A percentile compares a stretch with the other conserved stretches of the same genome.
phyloP scores from a whole-genome alignment of 2,797 vertebrate genomes.

The Tinamus major region DNA sequence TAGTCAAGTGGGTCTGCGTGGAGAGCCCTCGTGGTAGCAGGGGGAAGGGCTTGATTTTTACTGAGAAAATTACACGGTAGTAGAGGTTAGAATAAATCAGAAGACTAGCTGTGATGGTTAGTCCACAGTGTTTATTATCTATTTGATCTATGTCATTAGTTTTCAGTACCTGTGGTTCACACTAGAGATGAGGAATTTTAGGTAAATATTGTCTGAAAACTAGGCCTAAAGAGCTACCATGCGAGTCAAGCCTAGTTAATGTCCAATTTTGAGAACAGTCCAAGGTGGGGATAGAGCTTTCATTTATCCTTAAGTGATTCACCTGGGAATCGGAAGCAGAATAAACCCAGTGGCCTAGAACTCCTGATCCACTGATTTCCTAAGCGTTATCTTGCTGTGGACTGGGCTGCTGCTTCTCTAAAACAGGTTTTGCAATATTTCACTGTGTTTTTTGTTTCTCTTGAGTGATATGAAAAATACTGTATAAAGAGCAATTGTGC shows the following conservation, averaged over 20 bases:
- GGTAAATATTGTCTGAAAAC: neutral
- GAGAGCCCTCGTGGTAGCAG: neutral
- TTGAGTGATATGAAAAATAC: neutral
- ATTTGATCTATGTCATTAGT: neutral
- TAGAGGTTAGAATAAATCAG: neutral
- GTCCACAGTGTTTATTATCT: neutral
- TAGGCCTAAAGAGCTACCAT: neutral
- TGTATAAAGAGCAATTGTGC: neutral
- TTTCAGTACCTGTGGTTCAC: neutral
- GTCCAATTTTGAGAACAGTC: neutral
- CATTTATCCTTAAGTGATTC: neutral
- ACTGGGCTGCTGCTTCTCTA: neutral
- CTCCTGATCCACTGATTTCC: neutral
- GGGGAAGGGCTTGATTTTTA: conserved; percentile 8
- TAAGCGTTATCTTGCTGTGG: neutral
- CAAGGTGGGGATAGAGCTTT: neutral
- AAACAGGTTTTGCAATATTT: neutral
- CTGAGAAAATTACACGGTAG: neutral
- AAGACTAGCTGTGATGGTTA: neutral
- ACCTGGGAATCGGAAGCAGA: neutral
- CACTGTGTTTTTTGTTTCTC: neutral
- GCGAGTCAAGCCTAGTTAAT: neutral
- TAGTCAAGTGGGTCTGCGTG: neutral
- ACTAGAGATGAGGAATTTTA: neutral
- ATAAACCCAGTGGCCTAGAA: neutral